Base-by-base conservation (phyloP, 2,888 invertebrate species). In the Entomobrya proxima region DNA sequence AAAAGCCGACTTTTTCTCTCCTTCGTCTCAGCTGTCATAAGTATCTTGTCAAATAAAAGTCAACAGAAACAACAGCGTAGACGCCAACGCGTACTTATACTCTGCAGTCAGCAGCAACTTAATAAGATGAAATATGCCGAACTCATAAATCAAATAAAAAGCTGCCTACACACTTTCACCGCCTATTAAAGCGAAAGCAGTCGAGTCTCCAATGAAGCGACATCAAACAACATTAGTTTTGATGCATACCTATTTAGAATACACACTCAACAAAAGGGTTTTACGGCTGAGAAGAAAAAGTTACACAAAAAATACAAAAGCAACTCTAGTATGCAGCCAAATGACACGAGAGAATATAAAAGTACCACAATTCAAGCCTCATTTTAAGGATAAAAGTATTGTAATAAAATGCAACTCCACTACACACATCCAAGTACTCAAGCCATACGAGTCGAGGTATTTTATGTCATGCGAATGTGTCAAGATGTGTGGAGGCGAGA, bases 11-110 rank as follows among this genome's bases (percentile, higher is more conserved):
- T 24, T 35, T 4, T 37, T 21, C 6, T 9, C n/a, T 37, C 21
- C 37, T 7, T 21, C 37, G 1, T 37, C 21, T 35, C 64, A 64
- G 35, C 67, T 55, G 69, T 81, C 72, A 81, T 81, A 72, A 81
- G 81, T 81, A 81, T 72, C 81, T 74, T 74, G 81, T 81, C 81
- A 81, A 81, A 81, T 74, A 81, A 81, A 81, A 81, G 81, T 74
- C 81, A 72, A 55, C 32, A 40, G 11, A 24, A 55, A 24, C 64
- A 11, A 64, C 55, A 24, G 55, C 21, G 37, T 18, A 35, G 3
- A 21, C 21, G 37, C 37, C 64, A 37, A 35, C 37, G 18, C 21
- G 27, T 37, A 37, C n/a, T n/a, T n/a, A n/a, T n/a, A n/a, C n/a
- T n/a, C n/a, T 64, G 32, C 30, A 61, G 64, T 64, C 64, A 64